Conservation (phyloP, 2,113 vertebrate genomes). For the Amphiprion percula region DNA sequence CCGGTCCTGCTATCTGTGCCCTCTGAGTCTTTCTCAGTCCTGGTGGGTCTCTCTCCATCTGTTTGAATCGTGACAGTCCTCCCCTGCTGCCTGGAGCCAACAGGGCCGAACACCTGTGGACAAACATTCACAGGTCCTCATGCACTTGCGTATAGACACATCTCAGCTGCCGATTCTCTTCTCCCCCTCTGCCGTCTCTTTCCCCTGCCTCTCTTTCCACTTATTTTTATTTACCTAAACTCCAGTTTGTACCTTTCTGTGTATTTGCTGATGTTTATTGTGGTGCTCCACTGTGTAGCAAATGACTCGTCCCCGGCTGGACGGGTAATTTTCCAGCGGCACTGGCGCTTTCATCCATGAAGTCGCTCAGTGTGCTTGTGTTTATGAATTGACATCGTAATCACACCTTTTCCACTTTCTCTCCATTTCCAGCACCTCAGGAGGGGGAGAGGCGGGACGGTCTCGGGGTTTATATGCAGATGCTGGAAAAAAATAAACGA, state of each 20-base stretch:
- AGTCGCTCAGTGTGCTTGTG: constrained; percentile 44
- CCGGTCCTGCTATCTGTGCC: not conserved
- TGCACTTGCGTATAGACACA: not conserved
- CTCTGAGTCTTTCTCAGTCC: constrained; percentile 27
- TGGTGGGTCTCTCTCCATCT: constrained; percentile 33
- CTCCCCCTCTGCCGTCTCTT: constrained; percentile 10
- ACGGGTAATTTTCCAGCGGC: constrained; percentile 65
- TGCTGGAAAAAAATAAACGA: constrained; percentile 30
- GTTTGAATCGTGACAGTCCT: constrained; percentile 41
- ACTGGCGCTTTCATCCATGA: constrained; percentile 66
- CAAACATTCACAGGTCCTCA: not conserved
- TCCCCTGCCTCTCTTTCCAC: constrained; percentile 7
- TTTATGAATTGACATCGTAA: constrained; percentile 76
- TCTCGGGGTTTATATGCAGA: constrained; percentile 54
- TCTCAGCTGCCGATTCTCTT: not conserved
- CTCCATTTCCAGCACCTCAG: constrained; percentile 51
- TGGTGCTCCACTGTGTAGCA: constrained; percentile 42
- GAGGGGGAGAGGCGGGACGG: constrained; percentile 6
- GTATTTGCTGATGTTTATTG: constrained; percentile 41
- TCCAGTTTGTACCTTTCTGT: constrained; percentile 11
- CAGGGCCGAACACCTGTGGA: constrained; percentile 41
- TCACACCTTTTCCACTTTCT: constrained; percentile 58
- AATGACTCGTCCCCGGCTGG: constrained; percentile 56
- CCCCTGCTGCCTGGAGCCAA: constrained; percentile 34
- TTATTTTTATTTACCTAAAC: constrained; percentile 27